phyloP scores from a whole-genome alignment of 2,113 vertebrate genomes.

The Microcebus griseorufus region DNA sequence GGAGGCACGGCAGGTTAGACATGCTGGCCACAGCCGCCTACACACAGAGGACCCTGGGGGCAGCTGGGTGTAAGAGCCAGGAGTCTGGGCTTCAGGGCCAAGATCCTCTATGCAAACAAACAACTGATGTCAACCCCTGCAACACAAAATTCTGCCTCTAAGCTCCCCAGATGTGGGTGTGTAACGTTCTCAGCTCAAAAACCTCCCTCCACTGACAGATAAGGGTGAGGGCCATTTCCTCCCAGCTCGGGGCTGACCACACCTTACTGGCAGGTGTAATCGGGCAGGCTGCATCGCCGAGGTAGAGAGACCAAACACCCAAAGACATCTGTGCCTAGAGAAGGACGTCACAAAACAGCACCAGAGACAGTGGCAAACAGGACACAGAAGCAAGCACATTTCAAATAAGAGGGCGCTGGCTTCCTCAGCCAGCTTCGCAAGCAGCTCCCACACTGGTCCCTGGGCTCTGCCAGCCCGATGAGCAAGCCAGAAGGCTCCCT shows the following conservation, averaged over 20 bases:
- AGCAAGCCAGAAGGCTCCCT: not conserved
- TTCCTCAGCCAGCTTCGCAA: not conserved
- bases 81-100: not conserved
- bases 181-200: not conserved
- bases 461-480: not conserved
- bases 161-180: not conserved
- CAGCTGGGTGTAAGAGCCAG: not conserved
- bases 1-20: too few relatives aligned
- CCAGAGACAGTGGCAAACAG: not conserved
- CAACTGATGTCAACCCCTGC: not conserved
- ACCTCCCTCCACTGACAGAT: not conserved
- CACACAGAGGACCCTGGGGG: rapidly evolving
- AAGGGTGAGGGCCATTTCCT: too few relatives aligned
- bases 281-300: not conserved
- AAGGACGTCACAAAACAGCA: not conserved
- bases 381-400: not conserved
- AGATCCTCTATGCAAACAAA: not conserved
- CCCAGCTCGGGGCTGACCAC: too few relatives aligned
- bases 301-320: not conserved
- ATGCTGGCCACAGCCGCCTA: not conserved
- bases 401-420: not conserved
- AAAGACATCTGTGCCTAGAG: not conserved
- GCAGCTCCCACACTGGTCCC: not conserved
- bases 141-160: not conserved
- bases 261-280: too few relatives aligned